phyloP scores from a whole-genome alignment of 2,113 vertebrate species.

The Corapipo altera region DNA sequence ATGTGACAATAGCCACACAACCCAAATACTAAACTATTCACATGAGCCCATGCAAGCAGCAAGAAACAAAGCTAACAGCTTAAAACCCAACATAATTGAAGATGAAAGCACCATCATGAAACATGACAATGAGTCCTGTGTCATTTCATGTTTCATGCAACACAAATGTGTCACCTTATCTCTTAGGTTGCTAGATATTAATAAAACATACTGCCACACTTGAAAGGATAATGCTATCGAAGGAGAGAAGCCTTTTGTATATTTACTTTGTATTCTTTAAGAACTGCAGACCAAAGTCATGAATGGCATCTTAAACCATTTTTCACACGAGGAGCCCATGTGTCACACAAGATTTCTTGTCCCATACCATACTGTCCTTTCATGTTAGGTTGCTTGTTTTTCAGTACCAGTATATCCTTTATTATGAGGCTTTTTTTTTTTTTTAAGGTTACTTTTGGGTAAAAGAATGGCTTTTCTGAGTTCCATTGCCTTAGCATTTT shows the following conservation, averaged over 20 bases:
- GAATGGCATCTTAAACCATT: constrained; percentile 66
- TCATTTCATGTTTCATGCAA: constrained; percentile 62
- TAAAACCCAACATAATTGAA: constrained; percentile 35
- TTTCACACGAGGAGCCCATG: constrained; percentile 55
- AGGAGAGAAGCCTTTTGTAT: constrained; percentile 62
- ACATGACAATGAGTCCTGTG: constrained; percentile 18
- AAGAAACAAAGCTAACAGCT: not conserved
- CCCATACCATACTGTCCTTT: constrained; percentile 64
- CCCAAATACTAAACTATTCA: not conserved
- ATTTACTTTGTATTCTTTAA: constrained; percentile 68
- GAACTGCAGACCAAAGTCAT: constrained; percentile 53
- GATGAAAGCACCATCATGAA: constrained; percentile 40
- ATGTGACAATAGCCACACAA: not conserved
- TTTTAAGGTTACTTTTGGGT: constrained; percentile 14
- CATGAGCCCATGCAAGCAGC: not conserved
- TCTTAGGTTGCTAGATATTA: constrained; percentile 65
- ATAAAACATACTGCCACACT: constrained; percentile 57
- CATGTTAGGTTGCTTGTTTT: constrained; percentile 66
- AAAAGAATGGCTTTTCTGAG: constrained; percentile 12
- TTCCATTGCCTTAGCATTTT: not conserved
- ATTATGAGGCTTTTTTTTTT: not conserved
- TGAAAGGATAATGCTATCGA: constrained; percentile 51
- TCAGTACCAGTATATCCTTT: constrained; percentile 51
- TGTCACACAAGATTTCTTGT: constrained; percentile 64
- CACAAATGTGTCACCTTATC: constrained; percentile 44